Percentiles rank a stretch among this genome's conserved stretches.
phyloP scores from a whole-genome alignment of 2,797 vertebrate species.

The Crocidura indochinensis region DNA sequence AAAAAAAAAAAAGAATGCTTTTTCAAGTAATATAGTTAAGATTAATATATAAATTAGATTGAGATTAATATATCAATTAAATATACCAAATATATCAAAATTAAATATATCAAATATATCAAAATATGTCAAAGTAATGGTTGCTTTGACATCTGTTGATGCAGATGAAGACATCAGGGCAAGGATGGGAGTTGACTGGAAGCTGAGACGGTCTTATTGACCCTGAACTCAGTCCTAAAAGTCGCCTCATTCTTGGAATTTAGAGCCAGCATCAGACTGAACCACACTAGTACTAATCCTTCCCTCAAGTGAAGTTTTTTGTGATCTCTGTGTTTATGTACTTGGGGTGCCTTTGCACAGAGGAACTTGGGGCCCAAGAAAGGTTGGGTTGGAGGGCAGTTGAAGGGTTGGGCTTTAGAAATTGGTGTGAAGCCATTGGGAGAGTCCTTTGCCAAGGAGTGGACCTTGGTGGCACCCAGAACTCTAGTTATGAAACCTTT shows the following conservation, averaged over 20 bases:
- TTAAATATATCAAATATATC: no score
- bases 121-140: no score
- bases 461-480: not conserved
- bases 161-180: no score
- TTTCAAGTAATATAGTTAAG: constrained; percentile 7
- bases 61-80: no score
- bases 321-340: no score
- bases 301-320: not conserved
- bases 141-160: no score
- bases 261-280: not conserved
- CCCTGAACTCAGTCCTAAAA: not conserved
- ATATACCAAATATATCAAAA: constrained; percentile 4
- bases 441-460: not conserved
- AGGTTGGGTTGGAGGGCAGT: not conserved
- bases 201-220: not conserved
- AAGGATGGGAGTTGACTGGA: not conserved
- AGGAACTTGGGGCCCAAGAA: not conserved
- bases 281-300: not conserved
- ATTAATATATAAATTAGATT: no score
- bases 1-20: no score
- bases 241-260: not conserved
- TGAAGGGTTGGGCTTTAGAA: not conserved
- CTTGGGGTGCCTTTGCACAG: not conserved
- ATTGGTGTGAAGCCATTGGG: not conserved
- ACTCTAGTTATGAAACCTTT: not conserved